Base-by-base conservation (phyloP, 2,113 vertebrate species). In the Poecilia latipinna region DNA sequence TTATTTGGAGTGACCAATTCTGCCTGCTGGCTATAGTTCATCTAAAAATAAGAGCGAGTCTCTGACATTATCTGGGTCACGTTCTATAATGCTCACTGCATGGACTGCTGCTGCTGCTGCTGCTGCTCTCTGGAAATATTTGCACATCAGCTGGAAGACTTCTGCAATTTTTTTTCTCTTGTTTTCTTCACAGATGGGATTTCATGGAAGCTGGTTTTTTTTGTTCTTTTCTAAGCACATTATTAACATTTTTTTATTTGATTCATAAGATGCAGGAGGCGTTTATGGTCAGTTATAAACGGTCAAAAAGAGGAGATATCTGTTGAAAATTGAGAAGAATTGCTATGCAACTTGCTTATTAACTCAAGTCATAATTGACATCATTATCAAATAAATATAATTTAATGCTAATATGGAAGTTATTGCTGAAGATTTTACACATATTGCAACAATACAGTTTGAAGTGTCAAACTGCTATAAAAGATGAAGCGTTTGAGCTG, bases 51-150 rank as follows among this genome's bases (percentile, higher is more conserved):
- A 84, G 85, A 61, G 67, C 4, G 51, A 76, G 78, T 64, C 48
- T 81, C 48, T 74, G 78, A 67, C 63, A 8, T 76, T 72, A 89
- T 86, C 84, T 91, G 86, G 87, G 87, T 88, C 86, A 83, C 68
- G 44, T 73, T 82, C 74, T 75, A 61, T 83, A 83, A 88, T 79
- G 79, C 85, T 89, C 31, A 6, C 67, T 81, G 72, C 39, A 71
- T 74, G 74, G 70, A 86, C 70, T 62, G 51, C 62, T 63, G 69
- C 70, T 44, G 44, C 70, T 62, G 51, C 62, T 63, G 69, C 70
- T 44, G 44, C 71, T 72, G 68, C 28, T 63, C 44, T 61, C 26
- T 68, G 68, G 68, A 71, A 35, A 8, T 42, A 3, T 28, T 57
- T 48, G 28, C 12, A 42, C 68, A 74, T 61, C 32, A 65, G 54